Evolutionary conservation across 2,888 invertebrate genomes (phyloP).

Genomic region (Eremobia ochroleuca): DNA sequence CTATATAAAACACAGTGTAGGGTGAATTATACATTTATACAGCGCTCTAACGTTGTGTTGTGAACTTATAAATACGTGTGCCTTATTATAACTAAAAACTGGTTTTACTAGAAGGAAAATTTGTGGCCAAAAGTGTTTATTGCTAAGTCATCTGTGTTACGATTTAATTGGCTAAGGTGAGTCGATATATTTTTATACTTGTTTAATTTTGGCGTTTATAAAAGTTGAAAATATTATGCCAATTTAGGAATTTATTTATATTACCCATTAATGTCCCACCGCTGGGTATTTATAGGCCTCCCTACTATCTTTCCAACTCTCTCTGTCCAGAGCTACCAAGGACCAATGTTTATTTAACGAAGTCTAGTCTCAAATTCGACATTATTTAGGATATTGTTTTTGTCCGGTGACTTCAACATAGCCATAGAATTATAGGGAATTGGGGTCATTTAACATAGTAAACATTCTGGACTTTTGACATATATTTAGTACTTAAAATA

Average conservation of each 20-base stretch:
- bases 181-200: neutral
- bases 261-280: too few species aligned
- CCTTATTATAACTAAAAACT: conserved; percentile 32
- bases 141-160: conserved; percentile 19
- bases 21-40: conserved; percentile 65
- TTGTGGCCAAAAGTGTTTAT: conserved; percentile 32
- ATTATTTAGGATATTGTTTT: too few species aligned
- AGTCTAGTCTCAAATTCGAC: too few species aligned
- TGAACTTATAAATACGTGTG: conserved; percentile 37
- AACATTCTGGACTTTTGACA: neutral
- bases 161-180: conserved; percentile 41
- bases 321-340: too few species aligned
- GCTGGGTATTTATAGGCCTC: too few species aligned
- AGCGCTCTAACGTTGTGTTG: conserved; percentile 38
- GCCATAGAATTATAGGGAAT: too few species aligned
- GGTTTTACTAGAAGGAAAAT: conserved; percentile 24
- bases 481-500: neutral
- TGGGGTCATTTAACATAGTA: neutral
- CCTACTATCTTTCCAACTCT: too few species aligned
- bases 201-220: neutral
- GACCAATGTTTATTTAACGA: too few species aligned
- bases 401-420: neutral
- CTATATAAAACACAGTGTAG: conserved; percentile 73
- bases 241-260: neutral
- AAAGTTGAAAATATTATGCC: neutral